A percentile compares a stretch with the other conserved stretches of the same genome.
These are phyloP conservation scores for Lysandra bellargus DNA, from an alignment of 2,888 invertebrate species.

Conservation along the genomic window DNA sequence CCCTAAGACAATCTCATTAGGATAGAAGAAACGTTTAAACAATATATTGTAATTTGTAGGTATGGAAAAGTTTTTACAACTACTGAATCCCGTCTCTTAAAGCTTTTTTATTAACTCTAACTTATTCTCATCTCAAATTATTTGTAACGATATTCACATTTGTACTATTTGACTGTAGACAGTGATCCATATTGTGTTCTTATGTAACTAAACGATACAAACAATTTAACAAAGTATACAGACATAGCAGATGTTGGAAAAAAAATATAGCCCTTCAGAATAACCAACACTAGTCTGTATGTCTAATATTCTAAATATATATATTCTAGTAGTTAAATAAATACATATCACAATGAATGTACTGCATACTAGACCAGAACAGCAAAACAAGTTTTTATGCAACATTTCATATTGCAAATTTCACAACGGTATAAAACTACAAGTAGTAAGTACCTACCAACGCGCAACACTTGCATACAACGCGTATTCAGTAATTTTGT, in stretches of 20 bases:
- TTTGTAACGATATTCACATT: slow-evolving; percentile 11
- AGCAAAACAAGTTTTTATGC: not conserved
- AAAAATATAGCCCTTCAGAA: not conserved
- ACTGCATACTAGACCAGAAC: slow-evolving; percentile 6
- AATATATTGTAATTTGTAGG: not conserved
- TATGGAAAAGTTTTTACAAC: not conserved
- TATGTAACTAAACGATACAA: not conserved
- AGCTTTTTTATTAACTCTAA: not conserved
- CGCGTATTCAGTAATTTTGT: not conserved
- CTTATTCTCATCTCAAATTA: not conserved
- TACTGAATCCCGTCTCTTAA: not conserved
- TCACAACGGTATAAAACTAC: not conserved
- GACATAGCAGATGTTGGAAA: not conserved
- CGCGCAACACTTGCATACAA: not conserved
- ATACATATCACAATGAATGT: not conserved
- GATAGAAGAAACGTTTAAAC: not conserved
- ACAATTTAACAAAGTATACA: not conserved
- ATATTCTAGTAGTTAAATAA: not conserved
- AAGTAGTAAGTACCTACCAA: not conserved
- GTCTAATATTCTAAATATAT: not conserved
- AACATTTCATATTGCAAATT: not conserved
- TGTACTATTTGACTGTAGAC: slow-evolving; percentile 3
- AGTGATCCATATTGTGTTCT: slow-evolving; percentile 8
- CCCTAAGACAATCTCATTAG: not conserved
- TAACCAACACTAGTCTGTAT: not conserved